Conservation (phyloP, 1,140 invertebrate genomes). For the Plectus sambesii region DNA sequence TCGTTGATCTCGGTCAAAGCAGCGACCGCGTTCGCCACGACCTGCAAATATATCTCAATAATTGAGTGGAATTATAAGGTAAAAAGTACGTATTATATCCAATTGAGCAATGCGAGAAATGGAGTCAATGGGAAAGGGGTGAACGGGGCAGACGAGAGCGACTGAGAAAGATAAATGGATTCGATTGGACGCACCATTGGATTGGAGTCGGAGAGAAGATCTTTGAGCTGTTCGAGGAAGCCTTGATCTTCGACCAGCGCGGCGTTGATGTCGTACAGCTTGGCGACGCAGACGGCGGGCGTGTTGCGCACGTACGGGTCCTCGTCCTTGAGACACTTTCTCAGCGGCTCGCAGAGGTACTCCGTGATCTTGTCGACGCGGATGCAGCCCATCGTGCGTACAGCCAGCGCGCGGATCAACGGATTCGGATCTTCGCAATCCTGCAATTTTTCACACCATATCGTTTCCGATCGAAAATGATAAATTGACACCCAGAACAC, state of each 20-base stretch:
- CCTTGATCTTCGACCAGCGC: slow-evolving; percentile 94
- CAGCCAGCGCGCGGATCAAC: slow-evolving; percentile 89
- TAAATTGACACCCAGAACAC: background rate
- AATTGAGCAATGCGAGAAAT: background rate
- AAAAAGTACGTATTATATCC: background rate
- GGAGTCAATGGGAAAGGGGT: background rate
- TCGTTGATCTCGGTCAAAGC: slow-evolving; percentile 97
- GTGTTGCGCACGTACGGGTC: slow-evolving; percentile 99
- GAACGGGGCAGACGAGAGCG: background rate
- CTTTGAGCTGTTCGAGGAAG: slow-evolving; percentile 90
- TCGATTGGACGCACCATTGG: slow-evolving; percentile 68
- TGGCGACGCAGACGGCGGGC: slow-evolving; percentile 96
- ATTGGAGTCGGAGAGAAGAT: slow-evolving; percentile 94
- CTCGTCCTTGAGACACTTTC: slow-evolving; percentile 97
- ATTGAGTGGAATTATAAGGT: slow-evolving; percentile 9
- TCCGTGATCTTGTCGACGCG: slow-evolving; percentile 99
- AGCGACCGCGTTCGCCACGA: slow-evolving; percentile 97
- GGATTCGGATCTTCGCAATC: slow-evolving; percentile 99
- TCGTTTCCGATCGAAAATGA: slow-evolving; percentile 1
- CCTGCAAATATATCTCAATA: slow-evolving; percentile 49
- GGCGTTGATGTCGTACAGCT: slow-evolving; percentile 96
- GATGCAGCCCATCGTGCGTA: slow-evolving; percentile 99
- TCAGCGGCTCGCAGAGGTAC: slow-evolving; percentile 92
- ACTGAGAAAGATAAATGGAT: slow-evolving; percentile 7
- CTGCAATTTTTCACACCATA: slow-evolving; percentile 49